phyloP scores from a whole-genome alignment of 2,797 vertebrate genomes.

The Acipenser ruthenus region DNA sequence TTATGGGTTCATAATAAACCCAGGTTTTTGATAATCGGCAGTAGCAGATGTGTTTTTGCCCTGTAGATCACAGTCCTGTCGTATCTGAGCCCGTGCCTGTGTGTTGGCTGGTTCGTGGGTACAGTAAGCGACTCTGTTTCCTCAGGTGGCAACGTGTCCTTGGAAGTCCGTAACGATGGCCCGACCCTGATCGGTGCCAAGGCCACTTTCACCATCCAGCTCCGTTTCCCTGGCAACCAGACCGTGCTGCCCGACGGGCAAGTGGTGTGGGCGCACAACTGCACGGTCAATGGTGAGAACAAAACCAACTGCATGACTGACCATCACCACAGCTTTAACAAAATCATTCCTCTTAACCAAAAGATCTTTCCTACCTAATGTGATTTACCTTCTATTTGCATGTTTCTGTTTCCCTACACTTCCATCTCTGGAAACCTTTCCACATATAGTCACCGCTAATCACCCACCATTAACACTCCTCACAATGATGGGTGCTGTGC shows the following conservation, averaged over 20 bases:
- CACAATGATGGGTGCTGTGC: not conserved
- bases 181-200: conserved; percentile 79
- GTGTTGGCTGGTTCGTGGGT: not conserved
- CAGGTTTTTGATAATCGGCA: no score
- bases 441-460: no score
- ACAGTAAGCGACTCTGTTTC: conserved; percentile 1
- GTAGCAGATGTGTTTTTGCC: not conserved
- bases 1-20: no score
- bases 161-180: conserved; percentile 74
- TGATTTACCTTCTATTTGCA: not conserved
- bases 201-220: conserved; percentile 70
- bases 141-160: conserved; percentile 74
- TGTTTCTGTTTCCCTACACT: not conserved
- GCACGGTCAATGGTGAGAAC: conserved; percentile 69
- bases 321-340: not conserved
- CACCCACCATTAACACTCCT: no score
- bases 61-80: not conserved
- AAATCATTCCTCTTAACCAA: not conserved
- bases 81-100: not conserved
- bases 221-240: conserved; percentile 77
- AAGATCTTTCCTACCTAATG: not conserved
- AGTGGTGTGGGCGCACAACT: conserved; percentile 74
- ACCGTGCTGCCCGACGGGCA: conserved; percentile 64
- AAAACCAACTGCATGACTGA: not conserved
- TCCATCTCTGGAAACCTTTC: no score